phyloP scores from a whole-genome alignment of 2,888 invertebrate species.

The Teleiodes luculella region DNA sequence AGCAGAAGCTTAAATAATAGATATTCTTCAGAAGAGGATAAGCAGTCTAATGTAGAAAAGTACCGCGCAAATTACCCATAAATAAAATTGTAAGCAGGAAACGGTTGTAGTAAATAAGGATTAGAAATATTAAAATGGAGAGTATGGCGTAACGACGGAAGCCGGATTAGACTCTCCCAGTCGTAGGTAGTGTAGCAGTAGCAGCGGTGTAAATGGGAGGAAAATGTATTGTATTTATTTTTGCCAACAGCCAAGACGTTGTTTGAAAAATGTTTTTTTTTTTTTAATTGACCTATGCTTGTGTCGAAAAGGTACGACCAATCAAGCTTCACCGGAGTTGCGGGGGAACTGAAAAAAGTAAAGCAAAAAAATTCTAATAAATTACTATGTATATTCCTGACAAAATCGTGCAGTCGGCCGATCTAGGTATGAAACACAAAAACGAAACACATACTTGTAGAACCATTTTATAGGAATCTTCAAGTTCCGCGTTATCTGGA shows the following conservation, averaged over 20 bases:
- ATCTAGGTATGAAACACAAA: too few species aligned
- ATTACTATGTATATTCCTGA: too few species aligned
- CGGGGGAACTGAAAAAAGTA: too few species aligned
- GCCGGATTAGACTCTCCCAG: slow-evolving; percentile 22
- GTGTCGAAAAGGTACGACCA: too few species aligned
- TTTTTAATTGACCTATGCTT: too few species aligned
- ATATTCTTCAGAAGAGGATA: slow-evolving; percentile 19
- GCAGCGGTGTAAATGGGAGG: too few species aligned
- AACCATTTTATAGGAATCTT: slow-evolving; percentile 1
- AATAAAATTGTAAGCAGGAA: slow-evolving; percentile 35
- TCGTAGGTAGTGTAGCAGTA: too few species aligned
- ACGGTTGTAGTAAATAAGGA: slow-evolving; percentile 20
- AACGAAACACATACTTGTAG: not conserved
- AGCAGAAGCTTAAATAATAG: slow-evolving; percentile 12
- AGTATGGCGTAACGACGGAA: slow-evolving; percentile 39
- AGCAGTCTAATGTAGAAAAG: slow-evolving; percentile 15
- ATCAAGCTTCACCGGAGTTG: too few species aligned
- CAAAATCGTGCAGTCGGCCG: too few species aligned
- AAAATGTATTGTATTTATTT: too few species aligned
- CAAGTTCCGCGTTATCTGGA: not conserved
- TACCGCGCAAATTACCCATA: slow-evolving; percentile 6
- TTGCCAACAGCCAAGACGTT: too few species aligned
- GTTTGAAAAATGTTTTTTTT: not conserved
- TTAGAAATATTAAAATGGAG: slow-evolving; percentile 36
- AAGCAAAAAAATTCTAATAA: too few species aligned